These are phyloP conservation scores for Coluber constrictor DNA, from an alignment of 2,797 vertebrate genomes.

Conservation along the genomic window DNA sequence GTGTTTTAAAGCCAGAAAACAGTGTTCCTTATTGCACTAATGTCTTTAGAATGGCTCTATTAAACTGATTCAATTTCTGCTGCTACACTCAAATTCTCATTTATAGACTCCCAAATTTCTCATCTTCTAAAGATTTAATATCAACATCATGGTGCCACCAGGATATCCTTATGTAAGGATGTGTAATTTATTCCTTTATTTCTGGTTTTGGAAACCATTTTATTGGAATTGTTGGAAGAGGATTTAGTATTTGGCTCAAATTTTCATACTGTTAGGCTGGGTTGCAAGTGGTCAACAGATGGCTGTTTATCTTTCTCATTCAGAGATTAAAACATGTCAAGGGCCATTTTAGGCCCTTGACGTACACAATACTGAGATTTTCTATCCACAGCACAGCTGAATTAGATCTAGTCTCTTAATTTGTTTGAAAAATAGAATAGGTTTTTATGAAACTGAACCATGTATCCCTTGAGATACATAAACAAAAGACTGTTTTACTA, in stretches of 20 bases:
- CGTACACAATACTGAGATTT: background rate
- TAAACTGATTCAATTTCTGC: background rate
- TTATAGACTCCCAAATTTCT: background rate
- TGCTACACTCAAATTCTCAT: background rate
- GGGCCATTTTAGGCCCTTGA: constrained; percentile 8
- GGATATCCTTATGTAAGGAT: background rate
- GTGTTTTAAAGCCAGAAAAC: background rate
- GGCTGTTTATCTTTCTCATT: constrained; percentile 30
- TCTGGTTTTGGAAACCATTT: background rate
- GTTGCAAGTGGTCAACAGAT: constrained; percentile 33
- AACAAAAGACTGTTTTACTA: background rate
- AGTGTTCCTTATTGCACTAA: constrained; percentile 9
- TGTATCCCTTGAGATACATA: no score
- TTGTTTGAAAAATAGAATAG: background rate
- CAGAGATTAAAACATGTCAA: constrained; percentile 24
- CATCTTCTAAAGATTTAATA: constrained; percentile 15
- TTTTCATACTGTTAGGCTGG: constrained; percentile 9
- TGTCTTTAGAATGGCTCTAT: background rate
- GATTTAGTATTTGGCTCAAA: background rate
- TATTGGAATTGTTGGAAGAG: background rate
- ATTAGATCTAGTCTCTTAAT: constrained; percentile 6
- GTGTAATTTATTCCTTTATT: constrained; percentile 9
- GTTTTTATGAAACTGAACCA: background rate
- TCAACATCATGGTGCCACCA: background rate
- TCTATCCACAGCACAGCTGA: background rate